Evolutionary conservation across 2,888 invertebrate species (phyloP).

Genomic region (Strigamia transsilvanica): DNA sequence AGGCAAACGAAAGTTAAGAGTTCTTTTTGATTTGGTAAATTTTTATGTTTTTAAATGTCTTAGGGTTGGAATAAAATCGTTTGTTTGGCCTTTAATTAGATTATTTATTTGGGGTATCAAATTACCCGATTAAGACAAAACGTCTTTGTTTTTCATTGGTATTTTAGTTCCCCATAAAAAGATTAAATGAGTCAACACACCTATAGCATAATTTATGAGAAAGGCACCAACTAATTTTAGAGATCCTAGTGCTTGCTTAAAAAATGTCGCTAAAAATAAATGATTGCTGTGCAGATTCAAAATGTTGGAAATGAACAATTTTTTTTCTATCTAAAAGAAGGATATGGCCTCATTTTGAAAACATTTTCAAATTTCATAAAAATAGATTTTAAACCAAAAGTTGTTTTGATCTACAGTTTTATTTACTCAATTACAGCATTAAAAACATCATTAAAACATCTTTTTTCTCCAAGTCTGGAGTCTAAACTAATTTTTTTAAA

Average conservation of each 20-base stretch:
- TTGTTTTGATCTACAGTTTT: background rate
- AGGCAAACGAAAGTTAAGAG: too few relatives aligned
- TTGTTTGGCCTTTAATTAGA: too few relatives aligned
- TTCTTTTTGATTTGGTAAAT: too few relatives aligned
- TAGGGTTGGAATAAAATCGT: too few relatives aligned
- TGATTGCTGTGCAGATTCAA: constrained; percentile 33
- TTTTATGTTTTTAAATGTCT: too few relatives aligned
- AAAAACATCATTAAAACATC: background rate
- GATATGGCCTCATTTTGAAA: background rate
- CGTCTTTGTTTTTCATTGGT: background rate
- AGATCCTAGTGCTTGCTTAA: constrained; percentile 21
- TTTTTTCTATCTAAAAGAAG: constrained; percentile 27
- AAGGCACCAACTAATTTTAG: constrained; percentile 23
- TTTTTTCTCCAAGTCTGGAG: background rate
- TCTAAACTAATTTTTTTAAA: background rate
- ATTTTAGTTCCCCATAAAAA: background rate
- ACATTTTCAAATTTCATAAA: background rate
- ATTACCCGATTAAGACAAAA: too few relatives aligned
- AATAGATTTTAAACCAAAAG: background rate
- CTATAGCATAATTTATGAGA: background rate
- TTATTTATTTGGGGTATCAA: too few relatives aligned
- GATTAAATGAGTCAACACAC: constrained; percentile 22
- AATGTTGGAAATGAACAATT: constrained; percentile 10
- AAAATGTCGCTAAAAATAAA: constrained; percentile 48
- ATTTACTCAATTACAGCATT: background rate